phyloP scores from a whole-genome alignment of 2,888 invertebrate species.

The Psylliodes chrysocephalus region DNA sequence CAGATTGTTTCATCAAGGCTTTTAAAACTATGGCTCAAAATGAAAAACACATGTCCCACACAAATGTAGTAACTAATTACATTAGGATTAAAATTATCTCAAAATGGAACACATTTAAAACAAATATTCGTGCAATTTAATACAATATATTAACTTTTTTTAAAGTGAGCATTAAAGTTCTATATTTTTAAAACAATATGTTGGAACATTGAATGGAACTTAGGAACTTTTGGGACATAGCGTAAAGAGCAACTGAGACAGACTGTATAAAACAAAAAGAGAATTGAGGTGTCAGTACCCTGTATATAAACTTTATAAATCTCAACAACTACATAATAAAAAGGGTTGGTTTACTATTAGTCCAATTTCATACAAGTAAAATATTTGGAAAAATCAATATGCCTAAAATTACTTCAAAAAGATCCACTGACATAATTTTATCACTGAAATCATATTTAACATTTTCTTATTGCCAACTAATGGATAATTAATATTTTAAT shows the following conservation, averaged over 20 bases:
- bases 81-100: too few relatives aligned
- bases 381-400: slow-evolving; percentile 1
- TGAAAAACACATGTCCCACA: slow-evolving; percentile 4
- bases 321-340: slow-evolving; percentile 10
- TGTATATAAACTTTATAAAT: slow-evolving; percentile 29
- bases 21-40: slow-evolving; percentile 16
- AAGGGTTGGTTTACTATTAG: neutral
- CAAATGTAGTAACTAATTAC: too few relatives aligned
- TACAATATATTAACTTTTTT: too few relatives aligned
- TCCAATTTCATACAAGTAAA: neutral
- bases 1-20: slow-evolving; percentile 37
- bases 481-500: too few relatives aligned
- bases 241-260: slow-evolving; percentile 12
- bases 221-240: neutral
- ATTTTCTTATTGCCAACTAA: too few relatives aligned
- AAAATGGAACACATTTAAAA: too few relatives aligned
- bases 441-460: too few relatives aligned
- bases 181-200: neutral
- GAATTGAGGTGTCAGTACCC: slow-evolving; percentile 34
- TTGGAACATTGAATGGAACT: too few relatives aligned
- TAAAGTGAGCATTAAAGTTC: neutral
- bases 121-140: too few relatives aligned
- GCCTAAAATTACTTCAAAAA: slow-evolving; percentile 1
- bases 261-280: slow-evolving; percentile 15
- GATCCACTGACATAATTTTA: too few relatives aligned